Percentiles rank a stretch among this genome's conserved stretches.
These are phyloP conservation scores for Nasonia vitripennis DNA, from an alignment of 1,140 invertebrate species.

Conservation along the genomic window DNA sequence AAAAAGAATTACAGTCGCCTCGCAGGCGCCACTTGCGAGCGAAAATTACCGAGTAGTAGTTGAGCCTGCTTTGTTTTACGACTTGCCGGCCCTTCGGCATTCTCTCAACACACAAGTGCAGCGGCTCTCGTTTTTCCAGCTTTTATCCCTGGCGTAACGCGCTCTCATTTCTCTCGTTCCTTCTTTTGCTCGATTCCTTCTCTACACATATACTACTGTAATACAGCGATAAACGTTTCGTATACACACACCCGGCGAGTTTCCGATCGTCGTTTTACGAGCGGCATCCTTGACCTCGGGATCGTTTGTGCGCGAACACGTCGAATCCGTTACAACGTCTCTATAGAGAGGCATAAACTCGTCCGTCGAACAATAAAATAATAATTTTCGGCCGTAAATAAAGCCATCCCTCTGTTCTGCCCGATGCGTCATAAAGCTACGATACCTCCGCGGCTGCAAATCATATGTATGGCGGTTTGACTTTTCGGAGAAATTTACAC, in stretches of 20 bases:
- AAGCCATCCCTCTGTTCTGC: not conserved
- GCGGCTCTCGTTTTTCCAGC: slow-evolving; percentile 5
- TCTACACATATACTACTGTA: not conserved
- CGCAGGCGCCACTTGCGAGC: not conserved
- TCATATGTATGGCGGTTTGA: not conserved
- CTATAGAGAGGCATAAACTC: not conserved
- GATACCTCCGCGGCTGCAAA: not conserved
- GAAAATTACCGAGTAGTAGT: not conserved
- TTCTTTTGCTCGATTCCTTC: not conserved
- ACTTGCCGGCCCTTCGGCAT: not conserved
- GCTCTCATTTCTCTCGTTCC: not conserved
- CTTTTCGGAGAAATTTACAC: not conserved
- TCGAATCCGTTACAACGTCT: slow-evolving; percentile 3
- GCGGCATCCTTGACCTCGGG: not conserved
- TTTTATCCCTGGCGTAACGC: not conserved
- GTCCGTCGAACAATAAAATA: slow-evolving; percentile 23
- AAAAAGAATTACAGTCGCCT: not conserved
- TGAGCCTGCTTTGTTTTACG: slow-evolving; percentile 15
- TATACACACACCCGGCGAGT: too few relatives aligned
- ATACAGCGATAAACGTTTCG: not conserved
- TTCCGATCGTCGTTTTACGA: not conserved
- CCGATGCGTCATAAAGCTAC: not conserved
- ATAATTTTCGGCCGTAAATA: slow-evolving; percentile 22
- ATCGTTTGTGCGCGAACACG: not conserved
- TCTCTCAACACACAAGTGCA: not conserved